Base-by-base conservation (phyloP, 37 sponge, comb jelly and placozoan species). In the Spongia lamella region DNA sequence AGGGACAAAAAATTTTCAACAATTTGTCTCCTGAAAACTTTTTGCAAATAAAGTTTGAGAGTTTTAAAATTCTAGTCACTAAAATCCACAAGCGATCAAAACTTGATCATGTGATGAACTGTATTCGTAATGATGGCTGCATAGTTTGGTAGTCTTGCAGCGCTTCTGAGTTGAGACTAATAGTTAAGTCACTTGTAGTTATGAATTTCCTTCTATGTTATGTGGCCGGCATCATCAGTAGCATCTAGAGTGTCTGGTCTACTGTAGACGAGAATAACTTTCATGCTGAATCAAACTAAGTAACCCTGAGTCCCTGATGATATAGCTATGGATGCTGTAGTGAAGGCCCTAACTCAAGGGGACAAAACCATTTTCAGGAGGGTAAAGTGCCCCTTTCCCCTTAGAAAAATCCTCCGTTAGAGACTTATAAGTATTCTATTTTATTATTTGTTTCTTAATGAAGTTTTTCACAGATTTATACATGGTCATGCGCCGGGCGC, bases 401-500 rank as follows among this genome's bases (percentile, higher is more conserved):
- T 20, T 86, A 92, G 39, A 33, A 50, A 20, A 40, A 55, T 22
- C 4, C 66, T 27, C 26, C 38, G 1, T 76, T 92, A 24, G 21
- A 17, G 22, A 17, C 66, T 56, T 24, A 51, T 29, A 65, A 56
- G 25, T 63, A 77, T 33, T 55, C 72, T 33, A 43, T 43, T 43
- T 43, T 13, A 43, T 43, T 13, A 43, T 43, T 5, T 43, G 9
- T 43, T 5, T 43, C 47, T 9, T 43, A 13, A 43, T 13, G 7
- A 55, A 72, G 7, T 53, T 88, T 19, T 50, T 88, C 31, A 74
- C 89, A 37, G 24, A 11, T 93, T 76, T 63, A 82, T 71, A 0
- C 66, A 27, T 14, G 90, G 94, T 5, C 94, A 93, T 82, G 74
- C 88, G 1, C 79, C 87, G 3, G 52, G 56, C 38, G 83, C 93